Evolutionary conservation across 2,888 invertebrate genomes (phyloP).

Genomic region (Cynaeus angustus): DNA sequence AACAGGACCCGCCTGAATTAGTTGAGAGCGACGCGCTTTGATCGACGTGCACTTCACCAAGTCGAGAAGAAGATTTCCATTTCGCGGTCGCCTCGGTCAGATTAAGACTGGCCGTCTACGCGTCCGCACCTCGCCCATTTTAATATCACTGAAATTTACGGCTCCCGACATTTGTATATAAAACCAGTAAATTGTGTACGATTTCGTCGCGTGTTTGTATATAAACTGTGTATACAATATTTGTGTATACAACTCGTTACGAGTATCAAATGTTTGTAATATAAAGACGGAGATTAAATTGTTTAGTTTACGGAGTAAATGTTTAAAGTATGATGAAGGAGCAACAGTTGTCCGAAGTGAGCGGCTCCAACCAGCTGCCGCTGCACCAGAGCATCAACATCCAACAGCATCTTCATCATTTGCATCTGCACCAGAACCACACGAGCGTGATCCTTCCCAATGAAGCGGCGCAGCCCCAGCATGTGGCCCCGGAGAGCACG

Average conservation of each 20-base stretch:
- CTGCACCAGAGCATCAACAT: conserved; percentile 68
- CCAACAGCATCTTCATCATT: conserved; percentile 70
- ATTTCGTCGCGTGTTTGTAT: conserved; percentile 69
- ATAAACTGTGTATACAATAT: conserved; percentile 69
- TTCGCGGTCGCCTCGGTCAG: conserved; percentile 41
- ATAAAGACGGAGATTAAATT: conserved; percentile 70
- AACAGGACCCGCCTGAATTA: conserved; percentile 59
- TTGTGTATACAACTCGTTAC: conserved; percentile 69
- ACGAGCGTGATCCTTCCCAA: conserved; percentile 67
- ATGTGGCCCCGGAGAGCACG: conserved; percentile 62
- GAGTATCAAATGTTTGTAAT: conserved; percentile 71
- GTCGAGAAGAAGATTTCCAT: conserved; percentile 31
- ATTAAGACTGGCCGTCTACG: conserved; percentile 47
- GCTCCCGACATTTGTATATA: conserved; percentile 68
- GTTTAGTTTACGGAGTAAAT: conserved; percentile 70
- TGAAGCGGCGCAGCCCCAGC: conserved; percentile 52
- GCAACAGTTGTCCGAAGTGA: conserved; percentile 68
- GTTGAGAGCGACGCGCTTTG: conserved; percentile 43
- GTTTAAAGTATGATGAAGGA: conserved; percentile 71
- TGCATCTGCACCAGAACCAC: conserved; percentile 70
- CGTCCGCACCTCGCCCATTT: conserved; percentile 52
- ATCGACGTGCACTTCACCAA: conserved; percentile 43
- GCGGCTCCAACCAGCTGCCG: conserved; percentile 65
- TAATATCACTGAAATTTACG: conserved; percentile 66
- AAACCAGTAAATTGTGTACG: conserved; percentile 70